A percentile compares a stretch with the other conserved stretches of the same genome.
Evolutionary conservation across 2,888 invertebrate species (phyloP).

Genomic region (Heteromurus nitidus): DNA sequence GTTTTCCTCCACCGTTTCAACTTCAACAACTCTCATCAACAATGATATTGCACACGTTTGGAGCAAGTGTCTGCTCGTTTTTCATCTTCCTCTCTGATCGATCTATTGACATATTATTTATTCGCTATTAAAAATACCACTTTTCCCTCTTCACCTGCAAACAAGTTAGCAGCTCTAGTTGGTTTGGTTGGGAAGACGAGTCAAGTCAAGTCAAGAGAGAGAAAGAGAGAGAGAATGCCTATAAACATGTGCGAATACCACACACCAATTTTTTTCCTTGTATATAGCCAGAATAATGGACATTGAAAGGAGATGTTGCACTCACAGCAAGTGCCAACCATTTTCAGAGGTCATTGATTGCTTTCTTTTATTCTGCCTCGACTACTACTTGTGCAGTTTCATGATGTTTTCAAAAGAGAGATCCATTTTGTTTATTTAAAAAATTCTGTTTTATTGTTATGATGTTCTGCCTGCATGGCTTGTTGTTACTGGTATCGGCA

Average conservation of each 20-base stretch:
- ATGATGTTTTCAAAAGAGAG: conserved; percentile 42
- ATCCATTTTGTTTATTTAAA: conserved; percentile 43
- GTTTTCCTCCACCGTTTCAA: not conserved
- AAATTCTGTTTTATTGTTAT: conserved; percentile 35
- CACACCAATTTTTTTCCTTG: conserved; percentile 23
- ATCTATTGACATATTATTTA: conserved; percentile 49
- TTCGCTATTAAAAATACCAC: conserved; percentile 44
- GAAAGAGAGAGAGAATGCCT: no score
- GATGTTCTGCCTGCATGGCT: conserved; percentile 14
- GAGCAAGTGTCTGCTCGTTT: conserved; percentile 50
- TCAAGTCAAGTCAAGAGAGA: not conserved
- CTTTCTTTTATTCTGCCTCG: conserved; percentile 55
- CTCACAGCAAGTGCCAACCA: conserved; percentile 59
- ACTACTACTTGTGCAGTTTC: conserved; percentile 22
- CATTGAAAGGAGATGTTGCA: conserved; percentile 39
- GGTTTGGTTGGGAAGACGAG: no score
- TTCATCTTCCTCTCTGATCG: conserved; percentile 52
- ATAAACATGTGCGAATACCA: not conserved
- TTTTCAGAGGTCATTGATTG: conserved; percentile 66
- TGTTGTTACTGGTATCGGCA: conserved; percentile 20
- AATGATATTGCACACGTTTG: conserved; percentile 12
- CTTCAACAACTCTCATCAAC: not conserved
- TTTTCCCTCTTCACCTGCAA: conserved; percentile 30
- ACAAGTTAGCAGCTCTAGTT: conserved; percentile 14
- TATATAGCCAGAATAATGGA: conserved; percentile 4